Percentiles rank a stretch among this genome's conserved stretches.
These are phyloP conservation scores for Vicugna pacos DNA, from an alignment of 2,113 vertebrate genomes.

Conservation along the genomic window DNA sequence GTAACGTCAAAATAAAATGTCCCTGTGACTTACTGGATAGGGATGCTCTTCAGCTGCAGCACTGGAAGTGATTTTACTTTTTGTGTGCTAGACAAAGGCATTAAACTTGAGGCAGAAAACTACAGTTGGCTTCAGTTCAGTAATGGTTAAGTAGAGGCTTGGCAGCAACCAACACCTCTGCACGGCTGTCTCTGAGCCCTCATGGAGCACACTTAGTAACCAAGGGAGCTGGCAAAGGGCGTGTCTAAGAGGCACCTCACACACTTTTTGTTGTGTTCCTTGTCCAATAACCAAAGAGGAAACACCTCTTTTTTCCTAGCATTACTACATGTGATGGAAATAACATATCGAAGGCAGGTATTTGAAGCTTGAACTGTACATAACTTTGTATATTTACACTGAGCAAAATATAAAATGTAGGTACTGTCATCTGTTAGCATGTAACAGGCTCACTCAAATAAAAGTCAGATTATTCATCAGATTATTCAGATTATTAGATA, in stretches of 20 bases:
- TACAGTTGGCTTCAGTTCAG: neutral
- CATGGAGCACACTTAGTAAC: too few species aligned
- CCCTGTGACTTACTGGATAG: neutral
- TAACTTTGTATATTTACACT: slow-evolving; percentile 71
- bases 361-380: slow-evolving; percentile 54
- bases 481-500: too few species aligned
- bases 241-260: neutral
- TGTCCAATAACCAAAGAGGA: slow-evolving; percentile 8
- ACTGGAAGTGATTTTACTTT: neutral
- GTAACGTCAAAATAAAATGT: neutral
- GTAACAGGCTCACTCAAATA: slow-evolving; percentile 49
- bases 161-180: neutral
- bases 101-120: neutral
- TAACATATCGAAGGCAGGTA: neutral
- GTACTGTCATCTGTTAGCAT: neutral
- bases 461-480: neutral
- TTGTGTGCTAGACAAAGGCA: neutral
- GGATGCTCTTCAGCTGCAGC: neutral
- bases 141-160: neutral
- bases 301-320: slow-evolving; percentile 59
- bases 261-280: neutral
- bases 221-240: neutral
- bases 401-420: slow-evolving; percentile 56
- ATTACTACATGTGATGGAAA: slow-evolving; percentile 59
- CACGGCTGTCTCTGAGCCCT: neutral